Base-by-base conservation (phyloP, 2,797 vertebrate species). In the Odontamblyopus rebecca region DNA sequence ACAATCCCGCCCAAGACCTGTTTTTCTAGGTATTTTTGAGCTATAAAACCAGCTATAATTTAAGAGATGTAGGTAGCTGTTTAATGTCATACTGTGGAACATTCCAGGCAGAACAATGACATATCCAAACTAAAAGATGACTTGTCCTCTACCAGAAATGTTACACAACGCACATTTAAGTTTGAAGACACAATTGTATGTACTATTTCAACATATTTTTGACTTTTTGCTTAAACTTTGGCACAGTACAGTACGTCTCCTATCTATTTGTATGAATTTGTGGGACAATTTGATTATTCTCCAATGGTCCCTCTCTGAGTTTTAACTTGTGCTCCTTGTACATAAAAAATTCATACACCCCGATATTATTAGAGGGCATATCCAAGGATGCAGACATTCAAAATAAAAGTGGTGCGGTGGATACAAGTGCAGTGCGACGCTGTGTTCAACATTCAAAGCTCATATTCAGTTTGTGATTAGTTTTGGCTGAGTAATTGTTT, bases 261-360 rank as follows among this genome's bases (percentile, higher is more conserved):
- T 19, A 1, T 48, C 44, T 15, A 48, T 48, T 18, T 7, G n/a
- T 38, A 63, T 63, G 19, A 23, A 35, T 69, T 5, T 75, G 44
- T 0, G 26, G 70, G 67, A 80, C 71, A 68, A 67, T 51, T 70
- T 51, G 30, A 68, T 72, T 69, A 65, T 72, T 78, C 60, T 35
- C 48, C 19, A 69, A 63, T 78, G 71, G 66, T 79, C 80, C 82
- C 72, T 85, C 76, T 64, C 83, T 88, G 85, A 86, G 81, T 73
- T 71, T 76, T 77, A 68, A 82, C n/a, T 89, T 90, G 88, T 90
- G 89, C 89, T 89, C 81, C 76, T 82, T 82, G 38, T 80, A 82
- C 70, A 77, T 53, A 77, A 79, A 80, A 54, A 81, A 32, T 69
- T 75, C 35, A 76, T 68, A 64, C 66, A 69, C 18, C 57, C 71